Evolutionary conservation across 2,797 vertebrate genomes (phyloP), one percentile per base, ranked within the genome.

Genomic region (Zonotrichia albicollis): DNA sequence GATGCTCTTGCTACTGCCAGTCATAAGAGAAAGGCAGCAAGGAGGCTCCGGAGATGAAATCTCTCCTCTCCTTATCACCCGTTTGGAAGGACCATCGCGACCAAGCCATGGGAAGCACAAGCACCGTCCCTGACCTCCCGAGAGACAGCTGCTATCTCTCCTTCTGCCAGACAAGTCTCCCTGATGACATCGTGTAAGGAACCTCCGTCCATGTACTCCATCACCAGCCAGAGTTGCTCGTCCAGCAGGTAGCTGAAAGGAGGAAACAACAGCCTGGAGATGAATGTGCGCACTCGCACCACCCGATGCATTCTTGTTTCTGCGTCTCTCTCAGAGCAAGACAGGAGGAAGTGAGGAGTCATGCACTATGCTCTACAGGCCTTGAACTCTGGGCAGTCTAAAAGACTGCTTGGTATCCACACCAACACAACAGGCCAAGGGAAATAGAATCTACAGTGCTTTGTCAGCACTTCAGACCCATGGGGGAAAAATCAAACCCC

Each of bases 181-280:
- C 43, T 13, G 1, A 79, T 40, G 53, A 67, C 10, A 2, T 38
- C n/a, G 0, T 46, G 5, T 5, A 79, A 27, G 1, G 62, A 46
- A 6, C 62, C 64, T 57, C 64, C 34, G 1, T 67, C 76, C 76
- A 67, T 48, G 76, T 27, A 79, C 1, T 66, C 51, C 76, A 66
- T 55, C 13, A 78, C 50, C 0, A 65, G 48, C 75, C 75, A 54
- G 12, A 99, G 97, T 94, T 99, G 99, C 83, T 99, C 98, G 51
- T 99, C 99, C 5, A 99, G 99, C 96, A 99, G 97, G 96, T 99
- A 99, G 97, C 99, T 99, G 90, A 57, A 96, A 94, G 16, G 72
- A 90, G 57, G 89, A 76, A 95, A 91, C 42, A 62, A 72, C 16
- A 71, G 86, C 27, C 42, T 4, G 40, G 29, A 53, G 53, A 46